Evolutionary conservation across 2,113 vertebrate genomes (phyloP).

Genomic region (Syngnathoides biaculeatus): DNA sequence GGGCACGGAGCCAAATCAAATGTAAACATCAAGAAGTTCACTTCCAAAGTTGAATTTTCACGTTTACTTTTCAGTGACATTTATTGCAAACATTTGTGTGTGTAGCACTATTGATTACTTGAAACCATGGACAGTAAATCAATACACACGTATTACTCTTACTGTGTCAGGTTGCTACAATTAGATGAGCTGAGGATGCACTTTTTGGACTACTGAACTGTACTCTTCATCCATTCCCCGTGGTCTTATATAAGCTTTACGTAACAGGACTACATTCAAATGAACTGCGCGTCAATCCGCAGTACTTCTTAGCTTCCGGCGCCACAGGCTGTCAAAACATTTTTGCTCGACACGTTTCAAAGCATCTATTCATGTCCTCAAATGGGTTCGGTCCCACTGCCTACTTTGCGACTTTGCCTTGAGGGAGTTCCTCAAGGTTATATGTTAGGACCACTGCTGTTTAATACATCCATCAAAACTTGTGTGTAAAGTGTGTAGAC

Average conservation of each 20-base stretch:
- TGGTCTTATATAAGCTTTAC: constrained; percentile 42
- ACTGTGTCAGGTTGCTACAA: constrained; percentile 14
- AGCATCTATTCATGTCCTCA: background rate
- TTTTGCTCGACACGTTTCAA: background rate
- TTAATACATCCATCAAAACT: background rate
- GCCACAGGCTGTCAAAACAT: background rate
- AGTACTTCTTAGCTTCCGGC: background rate
- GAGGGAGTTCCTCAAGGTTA: background rate
- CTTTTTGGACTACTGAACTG: constrained; percentile 35
- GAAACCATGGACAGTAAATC: background rate
- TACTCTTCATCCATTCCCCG: constrained; percentile 47
- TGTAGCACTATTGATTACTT: background rate
- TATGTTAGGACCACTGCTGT: background rate
- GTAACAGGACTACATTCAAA: background rate
- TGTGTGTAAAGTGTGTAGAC: background rate
- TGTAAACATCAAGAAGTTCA: no score
- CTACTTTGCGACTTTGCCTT: background rate
- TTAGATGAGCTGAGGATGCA: constrained; percentile 16
- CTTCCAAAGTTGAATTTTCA: no score
- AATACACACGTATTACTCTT: background rate
- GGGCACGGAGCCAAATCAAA: no score
- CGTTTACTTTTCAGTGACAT: no score
- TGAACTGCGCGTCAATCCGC: background rate
- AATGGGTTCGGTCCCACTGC: background rate
- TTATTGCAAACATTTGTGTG: no score